phyloP scores from a whole-genome alignment of 2,797 vertebrate genomes.

The Argentina silus region DNA sequence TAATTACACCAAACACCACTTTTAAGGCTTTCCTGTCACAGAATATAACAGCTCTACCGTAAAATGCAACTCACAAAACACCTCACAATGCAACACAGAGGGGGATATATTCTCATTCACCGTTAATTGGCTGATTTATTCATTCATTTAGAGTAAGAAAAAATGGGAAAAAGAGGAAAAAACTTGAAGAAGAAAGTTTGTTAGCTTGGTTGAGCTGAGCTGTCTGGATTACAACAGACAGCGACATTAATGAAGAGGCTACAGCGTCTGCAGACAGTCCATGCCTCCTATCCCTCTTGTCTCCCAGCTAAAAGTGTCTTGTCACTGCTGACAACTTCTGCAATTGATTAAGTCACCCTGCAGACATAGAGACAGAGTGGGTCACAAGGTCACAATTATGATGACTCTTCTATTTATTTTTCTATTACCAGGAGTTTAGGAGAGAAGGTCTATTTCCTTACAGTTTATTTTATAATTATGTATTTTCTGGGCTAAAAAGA shows the following conservation, averaged over 20 bases:
- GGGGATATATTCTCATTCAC: constrained; percentile 57
- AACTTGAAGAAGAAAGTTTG: constrained; percentile 68
- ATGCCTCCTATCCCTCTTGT: constrained; percentile 49
- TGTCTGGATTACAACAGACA: constrained; percentile 59
- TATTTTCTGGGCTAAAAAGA: too few relatives aligned
- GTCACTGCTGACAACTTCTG: constrained; percentile 70
- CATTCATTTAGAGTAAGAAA: constrained; percentile 25
- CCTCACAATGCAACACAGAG: constrained; percentile 45
- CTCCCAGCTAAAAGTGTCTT: constrained; percentile 69
- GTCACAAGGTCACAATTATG: constrained; percentile 71
- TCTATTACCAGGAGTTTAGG: constrained; percentile 22
- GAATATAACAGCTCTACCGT: constrained; percentile 42
- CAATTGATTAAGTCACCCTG: constrained; percentile 74
- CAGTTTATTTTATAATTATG: too few relatives aligned
- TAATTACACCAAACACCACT: constrained; percentile 57
- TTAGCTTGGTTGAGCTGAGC: constrained; percentile 37
- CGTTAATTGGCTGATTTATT: constrained; percentile 71
- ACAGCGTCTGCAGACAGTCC: constrained; percentile 58
- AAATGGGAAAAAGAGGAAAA: constrained; percentile 41
- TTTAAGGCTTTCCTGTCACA: constrained; percentile 57
- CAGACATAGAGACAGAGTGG: constrained; percentile 57
- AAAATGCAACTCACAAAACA: constrained; percentile 52
- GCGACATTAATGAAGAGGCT: constrained; percentile 61
- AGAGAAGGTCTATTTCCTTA: not conserved
- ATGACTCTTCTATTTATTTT: constrained; percentile 61